A percentile compares a stretch with the other conserved stretches of the same genome.
phyloP scores from a whole-genome alignment of 1,140 invertebrate species.

The Saccostrea echinata region DNA sequence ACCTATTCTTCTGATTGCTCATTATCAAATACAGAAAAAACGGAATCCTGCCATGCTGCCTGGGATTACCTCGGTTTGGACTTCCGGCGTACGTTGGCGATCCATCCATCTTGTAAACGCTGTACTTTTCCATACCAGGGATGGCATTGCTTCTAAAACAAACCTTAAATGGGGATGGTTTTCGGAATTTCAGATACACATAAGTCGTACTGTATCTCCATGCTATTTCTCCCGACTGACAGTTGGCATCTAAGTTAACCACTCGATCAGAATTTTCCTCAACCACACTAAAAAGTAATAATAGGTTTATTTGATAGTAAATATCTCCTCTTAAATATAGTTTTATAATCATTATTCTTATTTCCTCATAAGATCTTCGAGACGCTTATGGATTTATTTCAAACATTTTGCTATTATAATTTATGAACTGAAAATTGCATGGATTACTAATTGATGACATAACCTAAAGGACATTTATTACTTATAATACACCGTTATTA shows the following conservation, averaged over 20 bases:
- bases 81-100: neutral
- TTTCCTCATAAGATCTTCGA: no score
- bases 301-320: neutral
- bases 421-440: no score
- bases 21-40: no score
- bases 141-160: constrained; percentile 1
- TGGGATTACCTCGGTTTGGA: neutral
- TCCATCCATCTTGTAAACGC: neutral
- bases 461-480: no score
- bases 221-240: neutral
- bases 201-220: neutral
- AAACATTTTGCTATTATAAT: no score
- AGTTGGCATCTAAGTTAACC: neutral
- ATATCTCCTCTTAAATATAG: no score
- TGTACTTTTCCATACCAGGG: neutral
- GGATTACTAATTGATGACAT: no score
- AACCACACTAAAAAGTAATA: neutral
- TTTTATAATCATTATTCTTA: no score
- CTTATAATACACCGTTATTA: no score
- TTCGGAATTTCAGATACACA: neutral
- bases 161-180: neutral
- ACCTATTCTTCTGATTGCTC: no score
- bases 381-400: no score
- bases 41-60: no score
- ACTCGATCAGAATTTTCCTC: constrained; percentile 6